Evolutionary conservation across 2,888 invertebrate species (phyloP).

Genomic region (Polyploca ridens): DNA sequence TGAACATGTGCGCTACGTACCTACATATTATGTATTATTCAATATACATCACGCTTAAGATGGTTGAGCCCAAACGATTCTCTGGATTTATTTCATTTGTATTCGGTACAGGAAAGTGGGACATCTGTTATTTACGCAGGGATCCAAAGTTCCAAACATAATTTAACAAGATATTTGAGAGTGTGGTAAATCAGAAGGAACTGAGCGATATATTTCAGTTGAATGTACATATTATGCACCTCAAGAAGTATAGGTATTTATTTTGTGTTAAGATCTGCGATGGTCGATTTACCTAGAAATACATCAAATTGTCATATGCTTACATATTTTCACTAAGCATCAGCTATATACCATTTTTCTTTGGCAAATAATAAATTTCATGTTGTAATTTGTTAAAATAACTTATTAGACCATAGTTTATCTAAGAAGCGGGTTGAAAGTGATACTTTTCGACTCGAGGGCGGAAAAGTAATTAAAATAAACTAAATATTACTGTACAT

Average conservation of each 20-base stretch:
- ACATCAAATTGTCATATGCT: too few species aligned
- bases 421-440: too few species aligned
- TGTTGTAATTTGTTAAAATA: too few species aligned
- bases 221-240: conserved; percentile 12
- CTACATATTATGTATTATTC: conserved; percentile 17
- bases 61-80: conserved; percentile 39
- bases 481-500: too few species aligned
- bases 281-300: not conserved
- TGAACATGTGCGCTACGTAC: not conserved
- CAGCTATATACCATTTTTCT: too few species aligned
- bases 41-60: conserved; percentile 47
- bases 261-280: not conserved
- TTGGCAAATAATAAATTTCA: not conserved
- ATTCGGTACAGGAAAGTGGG: conserved; percentile 54
- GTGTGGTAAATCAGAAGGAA: conserved; percentile 33
- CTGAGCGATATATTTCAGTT: conserved; percentile 18
- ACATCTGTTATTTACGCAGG: conserved; percentile 52
- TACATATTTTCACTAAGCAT: too few species aligned
- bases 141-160: conserved; percentile 41
- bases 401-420: too few species aligned
- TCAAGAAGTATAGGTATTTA: not conserved
- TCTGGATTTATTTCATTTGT: conserved; percentile 63
- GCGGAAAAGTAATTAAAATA: too few species aligned
- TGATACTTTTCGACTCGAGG: too few species aligned
- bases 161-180: conserved; percentile 42